Evolutionary conservation across 2,888 invertebrate genomes (phyloP).

Genomic region (Nomada flava): DNA sequence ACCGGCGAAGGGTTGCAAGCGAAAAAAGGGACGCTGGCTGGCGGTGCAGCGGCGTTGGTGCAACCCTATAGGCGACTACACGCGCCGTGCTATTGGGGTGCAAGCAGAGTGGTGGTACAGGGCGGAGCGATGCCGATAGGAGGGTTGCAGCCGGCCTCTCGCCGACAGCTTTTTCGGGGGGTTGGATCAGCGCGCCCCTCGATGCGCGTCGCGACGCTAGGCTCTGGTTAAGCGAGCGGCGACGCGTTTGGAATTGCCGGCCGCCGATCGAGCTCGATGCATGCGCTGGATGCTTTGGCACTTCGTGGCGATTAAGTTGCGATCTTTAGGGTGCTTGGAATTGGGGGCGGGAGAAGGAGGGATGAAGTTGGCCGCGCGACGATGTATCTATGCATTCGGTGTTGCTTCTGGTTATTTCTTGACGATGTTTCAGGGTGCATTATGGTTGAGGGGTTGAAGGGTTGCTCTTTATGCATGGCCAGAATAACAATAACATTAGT

Average conservation of each 20-base stretch:
- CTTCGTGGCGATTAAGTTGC: neutral
- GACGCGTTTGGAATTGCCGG: slow-evolving; percentile 20
- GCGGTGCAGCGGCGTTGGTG: slow-evolving; percentile 65
- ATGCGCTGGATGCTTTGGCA: neutral
- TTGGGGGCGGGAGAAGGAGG: neutral
- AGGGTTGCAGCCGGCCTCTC: slow-evolving; percentile 81
- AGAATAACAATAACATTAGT: too few species aligned
- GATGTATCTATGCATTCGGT: neutral
- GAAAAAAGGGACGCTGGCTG: slow-evolving; percentile 65
- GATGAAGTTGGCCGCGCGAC: neutral
- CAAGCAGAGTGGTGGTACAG: slow-evolving; percentile 76
- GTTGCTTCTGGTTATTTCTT: too few species aligned
- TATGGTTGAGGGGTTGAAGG: too few species aligned
- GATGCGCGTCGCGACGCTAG: slow-evolving; percentile 71
- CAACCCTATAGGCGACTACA: slow-evolving; percentile 70
- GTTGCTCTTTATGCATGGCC: too few species aligned
- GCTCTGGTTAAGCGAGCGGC: slow-evolving; percentile 3
- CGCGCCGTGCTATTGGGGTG: slow-evolving; percentile 63
- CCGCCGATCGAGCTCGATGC: slow-evolving; percentile 24
- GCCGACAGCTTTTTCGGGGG: slow-evolving; percentile 79
- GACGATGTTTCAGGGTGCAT: too few species aligned
- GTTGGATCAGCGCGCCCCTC: slow-evolving; percentile 79
- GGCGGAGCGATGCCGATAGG: slow-evolving; percentile 82
- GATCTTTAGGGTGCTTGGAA: neutral
- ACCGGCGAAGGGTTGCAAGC: slow-evolving; percentile 61